phyloP scores from a whole-genome alignment of 2,113 vertebrate species.

The Pogonocichla stellata region DNA sequence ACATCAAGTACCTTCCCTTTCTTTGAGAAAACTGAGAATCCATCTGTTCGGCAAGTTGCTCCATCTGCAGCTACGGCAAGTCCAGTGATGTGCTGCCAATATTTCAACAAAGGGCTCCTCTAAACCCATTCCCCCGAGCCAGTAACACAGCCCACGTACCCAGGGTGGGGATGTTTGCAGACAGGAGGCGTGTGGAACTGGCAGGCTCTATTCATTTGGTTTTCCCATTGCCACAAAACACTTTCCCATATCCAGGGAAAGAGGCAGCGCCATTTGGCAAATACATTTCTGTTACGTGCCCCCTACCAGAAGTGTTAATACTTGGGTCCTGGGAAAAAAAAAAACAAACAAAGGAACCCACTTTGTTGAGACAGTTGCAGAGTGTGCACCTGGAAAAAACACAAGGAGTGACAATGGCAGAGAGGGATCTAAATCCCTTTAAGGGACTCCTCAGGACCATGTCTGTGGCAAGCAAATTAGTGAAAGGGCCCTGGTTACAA shows the following conservation, averaged over 20 bases:
- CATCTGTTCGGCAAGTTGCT: constrained; percentile 44
- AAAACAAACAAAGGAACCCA: not conserved
- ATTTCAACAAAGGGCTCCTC: constrained; percentile 50
- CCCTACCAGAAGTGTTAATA: not conserved
- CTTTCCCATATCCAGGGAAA: constrained; percentile 8
- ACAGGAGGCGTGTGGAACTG: not conserved
- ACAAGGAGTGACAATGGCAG: not conserved
- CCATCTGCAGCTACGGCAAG: constrained; percentile 44
- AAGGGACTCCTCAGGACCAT: not conserved
- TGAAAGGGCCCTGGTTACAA: not conserved
- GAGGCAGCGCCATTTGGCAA: not conserved
- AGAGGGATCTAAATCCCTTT: not conserved
- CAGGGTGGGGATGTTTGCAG: not conserved
- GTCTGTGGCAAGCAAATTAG: not conserved
- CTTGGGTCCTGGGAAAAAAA: not conserved
- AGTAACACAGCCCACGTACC: not conserved
- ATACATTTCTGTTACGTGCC: not conserved
- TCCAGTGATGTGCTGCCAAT: constrained; percentile 61
- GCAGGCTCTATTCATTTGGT: not conserved
- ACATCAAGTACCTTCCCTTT: constrained; percentile 57
- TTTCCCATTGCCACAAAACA: constrained; percentile 33
- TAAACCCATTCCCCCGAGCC: not conserved
- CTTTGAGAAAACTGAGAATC: constrained; percentile 55
- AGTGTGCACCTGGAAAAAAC: not conserved
- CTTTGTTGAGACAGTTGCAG: not conserved